Base-by-base conservation (phyloP, 2,113 vertebrate genomes). In the Delphinapterus leucas region DNA sequence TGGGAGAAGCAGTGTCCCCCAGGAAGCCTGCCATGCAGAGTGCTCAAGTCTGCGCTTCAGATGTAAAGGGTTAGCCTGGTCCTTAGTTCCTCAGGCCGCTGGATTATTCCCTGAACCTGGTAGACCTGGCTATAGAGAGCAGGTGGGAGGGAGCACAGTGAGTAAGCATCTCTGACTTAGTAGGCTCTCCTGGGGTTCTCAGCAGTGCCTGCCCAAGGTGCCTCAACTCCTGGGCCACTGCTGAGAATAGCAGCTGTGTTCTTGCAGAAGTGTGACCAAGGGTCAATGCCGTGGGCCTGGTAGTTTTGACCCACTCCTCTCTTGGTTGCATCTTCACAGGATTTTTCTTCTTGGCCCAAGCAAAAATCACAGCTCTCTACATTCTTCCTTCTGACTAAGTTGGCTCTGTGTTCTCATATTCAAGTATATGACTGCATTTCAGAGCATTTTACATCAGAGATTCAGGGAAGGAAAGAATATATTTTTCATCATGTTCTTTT, bases 401-500 rank as follows among this genome's bases (percentile, higher is more conserved):
- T 86, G 47, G 17, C 44, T 87, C 25, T 74, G n/a, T 88, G 68
- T 95, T 90, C 71, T 90, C 82, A 53, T 17, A 31, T 38, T 88
- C 41, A 70, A 21, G 23, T 60, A 28, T 12, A 41, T 70, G 74
- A 88, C 8, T 63, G 70, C 33, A 63, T 90, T 85, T 93, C 53
- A 93, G 77, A 95, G 47, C 47, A 77, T 33, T 70, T 79, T 84
- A 88, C 33, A 41, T 18, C 6, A 9, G 36, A 92, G 90, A 84
- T 95, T 85, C 65, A 93, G 15, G n/a, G 60, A 88, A 76, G 83
- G 93, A 92, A 93, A 70, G 33, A 74, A 76, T 53, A 68, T 77
- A 25, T 84, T 74, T 93, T 95, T 67, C 26, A 77, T 93, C 33
- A 28, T 61, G 47, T 96, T 93, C 63, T 95, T 94, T 82, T 60